phyloP scores from a whole-genome alignment of 2,113 vertebrate genomes.

The Nibea albiflora region DNA sequence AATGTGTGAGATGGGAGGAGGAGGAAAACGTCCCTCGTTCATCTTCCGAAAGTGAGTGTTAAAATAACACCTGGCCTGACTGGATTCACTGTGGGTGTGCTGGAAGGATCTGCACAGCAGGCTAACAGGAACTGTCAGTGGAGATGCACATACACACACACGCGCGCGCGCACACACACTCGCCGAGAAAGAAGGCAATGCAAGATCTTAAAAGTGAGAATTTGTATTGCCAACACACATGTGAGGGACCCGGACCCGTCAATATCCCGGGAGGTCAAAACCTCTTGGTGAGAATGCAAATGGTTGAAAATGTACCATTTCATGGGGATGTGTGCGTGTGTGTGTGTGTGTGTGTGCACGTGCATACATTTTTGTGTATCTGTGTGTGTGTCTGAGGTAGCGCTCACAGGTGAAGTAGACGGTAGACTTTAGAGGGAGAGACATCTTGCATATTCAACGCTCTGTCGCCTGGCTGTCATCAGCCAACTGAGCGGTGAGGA shows the following conservation, averaged over 20 bases:
- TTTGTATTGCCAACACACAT: neutral
- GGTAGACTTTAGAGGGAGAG: slow-evolving; percentile 56
- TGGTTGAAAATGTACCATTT: slow-evolving; percentile 43
- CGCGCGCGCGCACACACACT: neutral
- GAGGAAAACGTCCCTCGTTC: slow-evolving; percentile 76
- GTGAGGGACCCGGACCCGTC: slow-evolving; percentile 31
- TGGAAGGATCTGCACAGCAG: slow-evolving; percentile 62
- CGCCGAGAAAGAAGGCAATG: slow-evolving; percentile 4
- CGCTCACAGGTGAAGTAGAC: slow-evolving; percentile 52
- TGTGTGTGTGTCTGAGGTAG: slow-evolving; percentile 33
- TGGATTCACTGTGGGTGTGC: slow-evolving; percentile 74
- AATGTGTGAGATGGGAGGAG: slow-evolving; percentile 48
- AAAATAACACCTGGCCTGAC: slow-evolving; percentile 80
- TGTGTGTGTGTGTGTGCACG: neutral
- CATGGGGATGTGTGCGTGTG: neutral
- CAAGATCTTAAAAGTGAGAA: slow-evolving; percentile 12
- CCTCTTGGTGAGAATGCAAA: slow-evolving; percentile 53
- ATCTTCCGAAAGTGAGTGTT: slow-evolving; percentile 78
- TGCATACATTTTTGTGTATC: slow-evolving; percentile 18
- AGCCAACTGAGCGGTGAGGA: slow-evolving; percentile 81
- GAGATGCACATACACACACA: slow-evolving; percentile 26
- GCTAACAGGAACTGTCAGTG: slow-evolving; percentile 66
- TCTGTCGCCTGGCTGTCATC: slow-evolving; percentile 81
- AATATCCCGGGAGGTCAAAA: slow-evolving; percentile 38
- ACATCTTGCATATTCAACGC: slow-evolving; percentile 79